Evolutionary conservation across 2,888 invertebrate species (phyloP), one percentile per base, ranked within the genome.

Genomic region (Catocala fraxini): DNA sequence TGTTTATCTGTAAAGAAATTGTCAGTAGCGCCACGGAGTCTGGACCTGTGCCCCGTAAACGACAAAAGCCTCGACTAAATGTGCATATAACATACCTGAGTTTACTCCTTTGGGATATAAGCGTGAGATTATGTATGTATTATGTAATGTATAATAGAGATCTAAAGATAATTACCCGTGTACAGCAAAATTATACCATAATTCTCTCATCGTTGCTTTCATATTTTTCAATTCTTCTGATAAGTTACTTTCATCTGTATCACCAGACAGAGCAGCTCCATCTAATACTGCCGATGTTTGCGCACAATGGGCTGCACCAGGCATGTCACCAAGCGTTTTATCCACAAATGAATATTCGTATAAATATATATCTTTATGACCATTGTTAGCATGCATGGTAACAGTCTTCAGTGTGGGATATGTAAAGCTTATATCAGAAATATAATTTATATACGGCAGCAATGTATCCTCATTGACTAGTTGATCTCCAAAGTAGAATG

Each of bases 371-470:
- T 75, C 63, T 42, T 85, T 65, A 43, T 81, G 72, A 0, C 80
- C 80, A 41, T 73, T 66, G 35, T 70, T 61, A 0, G 61, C 49
- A 6, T 83, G 82, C 12, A 82, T 34, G 54, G 75, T 79, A 1
- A 81, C 58, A 4, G 81, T 69, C 51, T 79, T 80, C 9, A 88
- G 59, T 58, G 79, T 82, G 0, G 84, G 74, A 63, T 80, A 84
- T 4, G 63, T 71, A 69, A 88, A 86, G 5, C 81, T 12, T 7
- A 78, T 43, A 94, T 96, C 93, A 4, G 85, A 72, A 49, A 78
- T 79, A 43, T 76, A 88, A 54, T 67, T 58, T 12, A 80, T 66
- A 45, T 71, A 86, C 6, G 58, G 5, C 11, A 70, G 43, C 53
- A 81, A 59, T 5, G 64, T 77, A 0, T 70, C 59, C 42, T 68